These are phyloP conservation scores for Pungitius pungitius DNA, from an alignment of 2,113 vertebrate genomes.

Conservation along the genomic window DNA sequence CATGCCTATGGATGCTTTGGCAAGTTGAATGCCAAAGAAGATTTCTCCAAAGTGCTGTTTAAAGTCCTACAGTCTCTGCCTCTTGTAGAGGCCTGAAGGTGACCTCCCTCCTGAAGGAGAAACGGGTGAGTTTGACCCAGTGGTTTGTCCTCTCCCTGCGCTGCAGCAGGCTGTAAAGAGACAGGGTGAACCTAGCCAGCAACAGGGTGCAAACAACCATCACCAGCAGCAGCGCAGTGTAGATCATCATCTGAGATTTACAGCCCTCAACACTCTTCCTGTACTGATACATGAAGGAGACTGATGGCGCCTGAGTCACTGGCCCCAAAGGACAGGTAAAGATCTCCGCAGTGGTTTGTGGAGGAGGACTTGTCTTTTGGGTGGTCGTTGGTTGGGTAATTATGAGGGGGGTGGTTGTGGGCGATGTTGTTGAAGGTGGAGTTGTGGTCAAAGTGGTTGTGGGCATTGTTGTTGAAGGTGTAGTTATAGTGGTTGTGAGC, in stretches of 20 bases:
- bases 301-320: not conserved
- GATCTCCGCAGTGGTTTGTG: slow-evolving; percentile 27
- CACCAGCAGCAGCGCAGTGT: slow-evolving; percentile 62
- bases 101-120: slow-evolving; percentile 77
- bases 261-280: slow-evolving; percentile 56
- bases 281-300: not conserved
- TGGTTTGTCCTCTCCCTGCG: slow-evolving; percentile 45
- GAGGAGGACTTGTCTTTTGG: not conserved
- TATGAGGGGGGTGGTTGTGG: slow-evolving; percentile 1
- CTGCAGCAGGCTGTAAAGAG: slow-evolving; percentile 70
- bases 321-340: slow-evolving; percentile 45
- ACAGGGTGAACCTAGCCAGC: slow-evolving; percentile 56
- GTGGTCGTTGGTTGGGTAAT: slow-evolving; percentile 39
- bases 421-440: slow-evolving; percentile 5
- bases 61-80: slow-evolving; percentile 61
- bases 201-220: slow-evolving; percentile 65
- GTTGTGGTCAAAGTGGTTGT: not conserved
- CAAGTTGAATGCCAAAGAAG: not conserved
- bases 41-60: not conserved
- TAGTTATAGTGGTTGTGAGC: not conserved
- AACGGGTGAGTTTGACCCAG: slow-evolving; percentile 73
- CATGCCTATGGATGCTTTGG: not conserved
- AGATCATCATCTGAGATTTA: slow-evolving; percentile 55
- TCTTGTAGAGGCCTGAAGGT: slow-evolving; percentile 62
- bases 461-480: slow-evolving; percentile 1